phyloP scores from a whole-genome alignment of 2,888 invertebrate species.

The Anaspis maculata region DNA sequence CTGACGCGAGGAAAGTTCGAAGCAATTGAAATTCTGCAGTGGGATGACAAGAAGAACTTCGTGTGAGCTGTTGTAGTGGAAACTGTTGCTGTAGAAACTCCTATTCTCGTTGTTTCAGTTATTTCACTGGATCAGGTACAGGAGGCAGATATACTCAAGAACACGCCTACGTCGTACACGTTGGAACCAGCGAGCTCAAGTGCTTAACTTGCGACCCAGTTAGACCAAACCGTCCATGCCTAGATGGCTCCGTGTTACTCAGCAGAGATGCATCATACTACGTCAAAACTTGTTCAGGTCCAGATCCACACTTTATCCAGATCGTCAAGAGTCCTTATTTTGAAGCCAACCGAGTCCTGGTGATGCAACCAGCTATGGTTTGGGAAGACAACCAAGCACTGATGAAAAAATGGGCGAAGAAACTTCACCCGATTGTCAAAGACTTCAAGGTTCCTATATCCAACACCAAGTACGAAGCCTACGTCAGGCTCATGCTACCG shows the following conservation, averaged over 20 bases:
- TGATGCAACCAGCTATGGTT: slow-evolving; percentile 6
- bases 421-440: slow-evolving; percentile 47
- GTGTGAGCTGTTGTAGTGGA: too few relatives aligned
- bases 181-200: slow-evolving; percentile 20
- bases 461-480: slow-evolving; percentile 28
- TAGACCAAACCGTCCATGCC: slow-evolving; percentile 53
- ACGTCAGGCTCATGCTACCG: slow-evolving; percentile 58
- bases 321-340: slow-evolving; percentile 8
- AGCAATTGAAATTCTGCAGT: slow-evolving; percentile 52
- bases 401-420: slow-evolving; percentile 43
- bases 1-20: slow-evolving; percentile 53
- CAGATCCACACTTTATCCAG: slow-evolving; percentile 51
- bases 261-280: slow-evolving; percentile 57
- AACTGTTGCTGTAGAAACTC: too few relatives aligned
- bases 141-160: slow-evolving; percentile 56
- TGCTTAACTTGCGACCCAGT: slow-evolving; percentile 64
- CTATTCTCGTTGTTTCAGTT: too few relatives aligned
- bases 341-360: background rate
- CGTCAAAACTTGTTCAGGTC: slow-evolving; percentile 59
- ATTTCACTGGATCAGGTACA: slow-evolving; percentile 57
- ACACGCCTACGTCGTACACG: slow-evolving; percentile 51
- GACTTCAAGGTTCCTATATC: slow-evolving; percentile 40
- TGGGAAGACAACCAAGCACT: slow-evolving; percentile 54
- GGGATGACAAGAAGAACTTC: slow-evolving; percentile 50
- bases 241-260: slow-evolving; percentile 50